Conservation (phyloP, 2,888 invertebrate genomes). For the Eupithecia exiguata region DNA sequence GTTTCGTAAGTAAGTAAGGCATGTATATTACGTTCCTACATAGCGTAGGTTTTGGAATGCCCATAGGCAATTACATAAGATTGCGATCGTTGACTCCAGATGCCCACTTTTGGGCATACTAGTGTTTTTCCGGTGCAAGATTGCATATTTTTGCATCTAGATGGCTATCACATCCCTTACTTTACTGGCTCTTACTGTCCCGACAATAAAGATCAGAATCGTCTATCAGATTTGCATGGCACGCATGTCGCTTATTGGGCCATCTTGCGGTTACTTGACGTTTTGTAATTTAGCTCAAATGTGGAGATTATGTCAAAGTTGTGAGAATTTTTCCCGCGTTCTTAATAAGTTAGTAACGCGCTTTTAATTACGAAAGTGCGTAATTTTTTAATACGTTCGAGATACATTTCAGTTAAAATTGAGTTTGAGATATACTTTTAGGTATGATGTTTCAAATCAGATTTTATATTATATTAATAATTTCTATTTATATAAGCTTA, state of each 20-base stretch:
- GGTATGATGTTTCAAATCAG: neutral
- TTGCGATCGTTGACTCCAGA: constrained; percentile 10
- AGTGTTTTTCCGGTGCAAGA: constrained; percentile 10
- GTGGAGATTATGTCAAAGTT: constrained; percentile 7
- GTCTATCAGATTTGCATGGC: neutral
- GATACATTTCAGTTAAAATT: neutral
- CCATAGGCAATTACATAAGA: constrained; percentile 1
- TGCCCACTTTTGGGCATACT: constrained; percentile 21
- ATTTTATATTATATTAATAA: too few species aligned
- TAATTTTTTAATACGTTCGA: constrained; percentile 4
- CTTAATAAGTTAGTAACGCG: constrained; percentile 1
- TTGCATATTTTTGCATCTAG: constrained; percentile 18
- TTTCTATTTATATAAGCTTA: too few species aligned
- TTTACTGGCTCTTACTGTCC: neutral
- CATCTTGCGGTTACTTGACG: neutral
- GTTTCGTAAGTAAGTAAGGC: constrained; percentile 5
- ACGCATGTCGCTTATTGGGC: neutral
- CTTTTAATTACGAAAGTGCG: constrained; percentile 12
- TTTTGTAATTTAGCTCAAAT: constrained; percentile 13
- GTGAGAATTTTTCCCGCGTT: constrained; percentile 14
- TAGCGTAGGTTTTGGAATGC: neutral
- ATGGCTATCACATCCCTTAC: constrained; percentile 4
- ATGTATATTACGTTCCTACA: neutral
- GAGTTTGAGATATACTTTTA: neutral
- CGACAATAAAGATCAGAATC: constrained; percentile 11